A percentile compares a stretch with the other conserved stretches of the same genome.
phyloP scores from a whole-genome alignment of 2,888 invertebrate species.

The Pristionchus arcanus region DNA sequence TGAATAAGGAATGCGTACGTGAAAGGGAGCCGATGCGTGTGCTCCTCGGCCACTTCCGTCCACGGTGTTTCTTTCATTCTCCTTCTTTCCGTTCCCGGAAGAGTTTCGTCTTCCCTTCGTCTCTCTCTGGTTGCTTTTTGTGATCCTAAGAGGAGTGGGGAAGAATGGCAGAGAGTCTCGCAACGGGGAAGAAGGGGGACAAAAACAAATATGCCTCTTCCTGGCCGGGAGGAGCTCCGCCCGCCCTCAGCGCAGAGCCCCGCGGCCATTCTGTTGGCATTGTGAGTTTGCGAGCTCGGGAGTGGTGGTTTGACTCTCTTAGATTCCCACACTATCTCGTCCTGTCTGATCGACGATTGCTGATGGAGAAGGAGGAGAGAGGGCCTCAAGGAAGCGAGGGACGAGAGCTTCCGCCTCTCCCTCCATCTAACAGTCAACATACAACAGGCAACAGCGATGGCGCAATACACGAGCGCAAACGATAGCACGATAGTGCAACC shows the following conservation, averaged over 20 bases:
- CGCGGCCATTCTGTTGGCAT: slow-evolving; percentile 34
- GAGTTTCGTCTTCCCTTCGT: slow-evolving; percentile 28
- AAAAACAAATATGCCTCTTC: slow-evolving; percentile 41
- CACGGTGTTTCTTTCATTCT: slow-evolving; percentile 16
- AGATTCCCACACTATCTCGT: neutral
- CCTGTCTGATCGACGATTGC: neutral
- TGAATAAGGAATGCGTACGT: neutral
- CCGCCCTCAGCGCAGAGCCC: neutral
- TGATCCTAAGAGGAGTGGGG: slow-evolving; percentile 29
- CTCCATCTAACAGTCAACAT: neutral
- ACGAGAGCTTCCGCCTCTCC: slow-evolving; percentile 7
- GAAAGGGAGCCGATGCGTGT: neutral
- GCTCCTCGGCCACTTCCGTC: slow-evolving; percentile 14
- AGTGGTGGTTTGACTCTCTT: neutral
- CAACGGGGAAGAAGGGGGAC: slow-evolving; percentile 8
- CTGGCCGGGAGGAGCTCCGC: slow-evolving; percentile 30
- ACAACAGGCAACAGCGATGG: slow-evolving; percentile 36
- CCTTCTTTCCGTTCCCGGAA: slow-evolving; percentile 38
- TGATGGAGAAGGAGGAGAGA: neutral
- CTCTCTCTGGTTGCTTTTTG: slow-evolving; percentile 29
- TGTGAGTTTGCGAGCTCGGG: slow-evolving; percentile 29
- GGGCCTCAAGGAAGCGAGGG: slow-evolving; percentile 2
- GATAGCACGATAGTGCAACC: slow-evolving; percentile 35
- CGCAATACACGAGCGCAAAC: slow-evolving; percentile 20
- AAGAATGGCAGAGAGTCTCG: slow-evolving; percentile 38